phyloP scores from a whole-genome alignment of 2,113 vertebrate genomes.

The Suricata suricatta region DNA sequence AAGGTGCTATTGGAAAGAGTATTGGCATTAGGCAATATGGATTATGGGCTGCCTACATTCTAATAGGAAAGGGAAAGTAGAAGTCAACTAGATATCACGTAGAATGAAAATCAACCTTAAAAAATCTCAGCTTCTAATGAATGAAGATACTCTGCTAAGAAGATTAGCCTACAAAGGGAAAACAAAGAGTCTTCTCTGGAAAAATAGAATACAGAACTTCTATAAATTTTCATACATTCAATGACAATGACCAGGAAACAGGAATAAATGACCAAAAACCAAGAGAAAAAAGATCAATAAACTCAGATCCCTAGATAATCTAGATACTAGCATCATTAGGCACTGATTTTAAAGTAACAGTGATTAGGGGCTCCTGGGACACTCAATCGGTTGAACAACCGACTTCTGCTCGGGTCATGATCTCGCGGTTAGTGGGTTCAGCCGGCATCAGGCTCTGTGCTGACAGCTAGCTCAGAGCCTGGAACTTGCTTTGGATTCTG shows the following conservation, averaged over 20 bases:
- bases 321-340: not conserved
- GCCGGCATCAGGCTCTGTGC: too few relatives aligned
- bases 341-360: not conserved
- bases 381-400: too few relatives aligned
- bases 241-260: not conserved
- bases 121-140: not conserved
- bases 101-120: not conserved
- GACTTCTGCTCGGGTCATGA: too few relatives aligned
- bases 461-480: too few relatives aligned
- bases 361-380: not conserved
- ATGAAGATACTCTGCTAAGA: not conserved
- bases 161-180: not conserved
- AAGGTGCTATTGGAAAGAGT: not conserved
- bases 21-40: not conserved
- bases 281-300: not conserved
- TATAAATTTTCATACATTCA: not conserved
- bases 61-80: not conserved
- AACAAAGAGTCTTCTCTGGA: not conserved
- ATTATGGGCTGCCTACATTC: not conserved
- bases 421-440: too few relatives aligned
- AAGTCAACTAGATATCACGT: not conserved
- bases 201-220: not conserved
- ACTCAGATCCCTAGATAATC: not conserved
- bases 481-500: too few relatives aligned
- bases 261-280: not conserved